Base-by-base conservation (phyloP, 1,140 invertebrate genomes). In the Tribolium madens region DNA sequence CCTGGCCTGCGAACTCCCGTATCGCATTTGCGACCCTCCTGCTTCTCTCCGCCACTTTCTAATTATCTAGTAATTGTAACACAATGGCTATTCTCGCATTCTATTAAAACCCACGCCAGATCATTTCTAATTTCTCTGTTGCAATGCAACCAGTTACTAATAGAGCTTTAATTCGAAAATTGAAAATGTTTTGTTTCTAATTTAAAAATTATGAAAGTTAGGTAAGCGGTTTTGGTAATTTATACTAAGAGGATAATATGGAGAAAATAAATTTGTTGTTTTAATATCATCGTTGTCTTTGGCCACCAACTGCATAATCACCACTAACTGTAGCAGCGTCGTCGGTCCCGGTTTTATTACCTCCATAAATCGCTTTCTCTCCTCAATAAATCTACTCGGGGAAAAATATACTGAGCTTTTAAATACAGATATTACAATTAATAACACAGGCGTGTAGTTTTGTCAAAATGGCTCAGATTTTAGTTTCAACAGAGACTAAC, bases 1-100 rank as follows among this genome's bases (percentile, higher is more conserved):
- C n/a, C 57, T 64, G 21, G 9, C 26, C 57, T 64, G 26, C 57
- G 74, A 69, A 77, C 75, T 79, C 77, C 57, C 68, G 46, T 52
- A 53, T 36, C 48, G 52, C 71, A 73, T 72, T 72, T 46, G 68
- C 42, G 70, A 10, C 17, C 4, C 50, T 52, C 47, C 78, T 77
- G 48, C 60, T 46, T 69, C 33, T 13, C 64, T 50, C 17, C 48
- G 46, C 74, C 74, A 78, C 76, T 76, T 76, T 76, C 75, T 76
- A 79, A 79, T 79, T 79, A 73, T 70, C 17, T 70, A 76, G 70
- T 78, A 78, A 78, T 78, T 76, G 68, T 64, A 69, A 53, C 31
- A 75, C 76, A 75, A 78, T 78, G 53, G 70, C 64, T 21, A 14
- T 71, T 72, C 76, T 78, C 46, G 46, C 33, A 72, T 78, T 78